Percentiles rank a stretch among this genome's conserved stretches.
These are phyloP conservation scores for Eudyptes chrysolophus DNA, from an alignment of 2,113 vertebrate species.

Conservation along the genomic window DNA sequence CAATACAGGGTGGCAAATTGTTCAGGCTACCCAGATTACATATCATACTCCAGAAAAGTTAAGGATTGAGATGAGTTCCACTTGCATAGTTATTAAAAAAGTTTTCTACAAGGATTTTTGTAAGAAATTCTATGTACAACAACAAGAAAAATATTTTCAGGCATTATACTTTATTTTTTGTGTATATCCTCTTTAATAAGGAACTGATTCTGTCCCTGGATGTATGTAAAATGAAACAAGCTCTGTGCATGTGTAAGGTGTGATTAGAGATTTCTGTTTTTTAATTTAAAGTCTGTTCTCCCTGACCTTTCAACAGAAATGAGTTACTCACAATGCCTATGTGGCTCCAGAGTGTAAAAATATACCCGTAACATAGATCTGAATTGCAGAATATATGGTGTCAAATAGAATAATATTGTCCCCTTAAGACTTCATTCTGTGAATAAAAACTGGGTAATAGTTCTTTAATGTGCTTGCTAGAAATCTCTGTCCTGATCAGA, in stretches of 20 bases:
- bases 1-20: neutral
- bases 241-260: neutral
- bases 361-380: neutral
- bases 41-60: neutral
- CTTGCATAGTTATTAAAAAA: neutral
- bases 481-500: neutral
- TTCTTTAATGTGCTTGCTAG: neutral
- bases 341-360: neutral
- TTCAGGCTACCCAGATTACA: neutral
- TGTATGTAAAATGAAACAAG: neutral
- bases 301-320: neutral
- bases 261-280: neutral
- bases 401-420: neutral
- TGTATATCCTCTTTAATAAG: neutral
- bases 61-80: neutral
- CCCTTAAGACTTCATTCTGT: neutral
- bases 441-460: neutral
- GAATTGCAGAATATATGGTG: neutral
- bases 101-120: neutral
- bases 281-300: neutral
- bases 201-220: neutral
- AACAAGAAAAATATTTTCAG: neutral
- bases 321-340: neutral
- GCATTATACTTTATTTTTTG: neutral
- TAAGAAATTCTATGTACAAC: neutral